These are phyloP conservation scores for Melanotaenia pygmaea DNA, from an alignment of 2,797 vertebrate genomes.

Conservation along the genomic window DNA sequence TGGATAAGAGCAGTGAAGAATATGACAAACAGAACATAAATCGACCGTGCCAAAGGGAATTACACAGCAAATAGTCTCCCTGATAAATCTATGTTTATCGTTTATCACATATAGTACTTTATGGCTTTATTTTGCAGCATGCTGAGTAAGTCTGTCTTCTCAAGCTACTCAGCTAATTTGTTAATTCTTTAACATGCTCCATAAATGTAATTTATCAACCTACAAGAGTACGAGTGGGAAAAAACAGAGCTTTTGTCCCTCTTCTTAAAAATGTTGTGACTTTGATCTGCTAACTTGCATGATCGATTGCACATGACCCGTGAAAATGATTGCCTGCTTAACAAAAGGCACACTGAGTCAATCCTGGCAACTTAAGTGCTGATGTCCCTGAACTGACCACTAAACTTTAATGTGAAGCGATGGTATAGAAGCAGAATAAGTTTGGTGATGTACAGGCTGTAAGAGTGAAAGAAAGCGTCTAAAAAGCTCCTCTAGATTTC, in stretches of 20 bases:
- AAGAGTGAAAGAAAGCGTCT: constrained; percentile 17
- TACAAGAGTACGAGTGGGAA: neutral
- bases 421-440: constrained; percentile 21
- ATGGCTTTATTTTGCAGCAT: constrained; percentile 43
- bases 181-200: constrained; percentile 45
- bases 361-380: constrained; percentile 53
- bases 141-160: constrained; percentile 24
- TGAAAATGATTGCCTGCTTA: constrained; percentile 69
- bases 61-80: constrained; percentile 27
- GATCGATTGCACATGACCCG: constrained; percentile 69
- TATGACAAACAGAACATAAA: constrained; percentile 31
- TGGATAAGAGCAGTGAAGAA: constrained; percentile 1
- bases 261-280: constrained; percentile 54
- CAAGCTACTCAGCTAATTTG: constrained; percentile 37
- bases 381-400: constrained; percentile 68
- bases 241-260: constrained; percentile 38
- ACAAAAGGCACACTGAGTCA: constrained; percentile 61
- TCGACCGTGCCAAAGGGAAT: constrained; percentile 26
- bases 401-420: constrained; percentile 47
- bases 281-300: constrained; percentile 67
- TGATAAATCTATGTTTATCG: constrained; percentile 48
- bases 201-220: constrained; percentile 48
- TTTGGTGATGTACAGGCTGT: constrained; percentile 35
- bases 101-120: constrained; percentile 53
- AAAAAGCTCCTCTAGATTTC: constrained; percentile 36